Base-by-base conservation (phyloP, 1,140 invertebrate genomes). In the Armadillidium nasatum region DNA sequence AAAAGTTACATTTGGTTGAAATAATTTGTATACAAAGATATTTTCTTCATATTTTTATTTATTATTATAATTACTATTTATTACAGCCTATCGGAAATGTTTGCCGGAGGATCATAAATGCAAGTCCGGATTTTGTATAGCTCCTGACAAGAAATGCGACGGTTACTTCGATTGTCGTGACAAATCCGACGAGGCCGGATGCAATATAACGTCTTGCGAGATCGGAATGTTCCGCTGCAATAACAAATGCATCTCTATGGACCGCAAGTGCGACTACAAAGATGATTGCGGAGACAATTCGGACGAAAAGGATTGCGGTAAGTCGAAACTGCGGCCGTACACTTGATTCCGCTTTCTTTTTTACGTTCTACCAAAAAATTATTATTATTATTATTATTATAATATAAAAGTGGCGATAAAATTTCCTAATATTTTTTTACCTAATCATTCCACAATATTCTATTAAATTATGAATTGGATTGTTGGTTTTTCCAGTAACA, bases 221-320 rank as follows among this genome's bases (percentile, higher is more conserved):
- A 77, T 78, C 77, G 93, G 95, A 85, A 93, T 96, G 87, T 96
- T 95, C 86, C 88, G 93, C 45, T 97, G 95, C 85, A 92, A 91
- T 13, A 88, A 91, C 81, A 90, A 91, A 78, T 97, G 95, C 85
- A 90, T 96, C 74, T 93, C 95, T 80, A 87, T 89, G 50, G 86
- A 87, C 54, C 87, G 89, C 78, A 93, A 94, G 84, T 96, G 94
- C 84, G 93, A 96, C 85, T 92, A 96, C 84, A 90, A 90, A 82
- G 91, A 94, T 83, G 94, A 96, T 83, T 96, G 94, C 82, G 91
- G 90, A 7, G 94, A 96, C 84, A 94, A 93, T 83, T 93, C 92
- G 10, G 94, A 96, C 84, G 94, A 97, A 84, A 88, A 90, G 80
- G 89, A 89, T 75, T 94, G 93, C 88, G 91, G 92, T 93, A 84